These are phyloP conservation scores for Autographa gamma DNA, from an alignment of 2,888 invertebrate species.

Conservation along the genomic window DNA sequence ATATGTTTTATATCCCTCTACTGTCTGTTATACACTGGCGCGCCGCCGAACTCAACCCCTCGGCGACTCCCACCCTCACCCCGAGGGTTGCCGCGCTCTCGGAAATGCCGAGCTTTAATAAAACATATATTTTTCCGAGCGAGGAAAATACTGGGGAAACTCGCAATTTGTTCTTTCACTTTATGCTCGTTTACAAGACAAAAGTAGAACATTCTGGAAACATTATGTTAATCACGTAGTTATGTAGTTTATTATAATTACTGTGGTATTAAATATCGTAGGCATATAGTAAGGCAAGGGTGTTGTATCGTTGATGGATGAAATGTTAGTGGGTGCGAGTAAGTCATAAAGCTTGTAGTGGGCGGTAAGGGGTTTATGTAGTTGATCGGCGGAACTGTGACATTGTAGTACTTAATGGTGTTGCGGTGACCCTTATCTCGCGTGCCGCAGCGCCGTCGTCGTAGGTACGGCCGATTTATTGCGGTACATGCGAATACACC, in stretches of 20 bases:
- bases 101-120: slow-evolving; percentile 90
- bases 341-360: slow-evolving; percentile 71
- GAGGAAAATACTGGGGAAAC: slow-evolving; percentile 89
- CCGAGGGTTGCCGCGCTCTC: slow-evolving; percentile 86
- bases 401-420: slow-evolving; percentile 80
- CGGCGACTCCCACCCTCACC: slow-evolving; percentile 71
- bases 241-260: slow-evolving; percentile 79
- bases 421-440: slow-evolving; percentile 83
- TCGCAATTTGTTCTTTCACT: slow-evolving; percentile 90
- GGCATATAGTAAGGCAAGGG: slow-evolving; percentile 26
- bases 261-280: slow-evolving; percentile 60
- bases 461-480: slow-evolving; percentile 82
- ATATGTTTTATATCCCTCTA: slow-evolving; percentile 89
- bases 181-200: slow-evolving; percentile 90
- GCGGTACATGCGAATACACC: slow-evolving; percentile 72
- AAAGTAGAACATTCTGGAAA: slow-evolving; percentile 88
- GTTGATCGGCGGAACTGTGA: slow-evolving; percentile 74
- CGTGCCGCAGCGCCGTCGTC: slow-evolving; percentile 74
- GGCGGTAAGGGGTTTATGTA: slow-evolving; percentile 66
- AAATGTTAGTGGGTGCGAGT: slow-evolving; percentile 64
- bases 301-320: slow-evolving; percentile 48
- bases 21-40: slow-evolving; percentile 89
- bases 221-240: slow-evolving; percentile 88
- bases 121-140: slow-evolving; percentile 89
- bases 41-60: slow-evolving; percentile 78